Evolutionary conservation across 2,888 invertebrate species (phyloP).

Genomic region (Leucophora obtusa): DNA sequence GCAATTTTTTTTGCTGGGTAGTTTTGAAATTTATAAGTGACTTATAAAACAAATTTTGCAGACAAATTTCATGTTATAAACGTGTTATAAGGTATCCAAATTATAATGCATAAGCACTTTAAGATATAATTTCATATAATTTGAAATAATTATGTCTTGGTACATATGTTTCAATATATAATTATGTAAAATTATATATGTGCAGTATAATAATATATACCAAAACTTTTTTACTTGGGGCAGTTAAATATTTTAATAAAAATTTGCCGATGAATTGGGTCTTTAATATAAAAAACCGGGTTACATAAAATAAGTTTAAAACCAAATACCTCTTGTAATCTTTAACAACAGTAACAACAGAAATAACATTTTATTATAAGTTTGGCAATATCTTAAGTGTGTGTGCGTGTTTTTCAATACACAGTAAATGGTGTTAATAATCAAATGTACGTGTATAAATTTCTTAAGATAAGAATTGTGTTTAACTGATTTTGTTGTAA

Average conservation of each 20-base stretch:
- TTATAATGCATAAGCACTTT: too few species aligned
- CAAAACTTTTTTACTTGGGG: too few species aligned
- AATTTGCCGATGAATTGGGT: background rate
- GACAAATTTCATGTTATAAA: too few species aligned
- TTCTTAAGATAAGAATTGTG: constrained; percentile 1
- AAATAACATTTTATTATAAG: background rate
- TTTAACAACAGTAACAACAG: background rate
- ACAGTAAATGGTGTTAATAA: background rate
- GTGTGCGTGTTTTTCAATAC: background rate
- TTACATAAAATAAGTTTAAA: background rate
- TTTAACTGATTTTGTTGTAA: constrained; percentile 2
- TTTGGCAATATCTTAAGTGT: background rate
- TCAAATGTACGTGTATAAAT: background rate
- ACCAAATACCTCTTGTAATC: constrained; percentile 4
- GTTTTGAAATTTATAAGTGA: too few species aligned
- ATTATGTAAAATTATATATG: too few species aligned
- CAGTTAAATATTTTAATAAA: background rate
- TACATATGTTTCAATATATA: too few species aligned
- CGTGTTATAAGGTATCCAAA: too few species aligned
- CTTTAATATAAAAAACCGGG: background rate
- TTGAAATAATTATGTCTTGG: too few species aligned
- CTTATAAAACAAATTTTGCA: too few species aligned
- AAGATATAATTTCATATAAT: too few species aligned
- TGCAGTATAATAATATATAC: too few species aligned
- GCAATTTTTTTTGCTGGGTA: too few species aligned